Evolutionary conservation across 2,113 vertebrate genomes (phyloP).

Genomic region (Zapus hudsonius): DNA sequence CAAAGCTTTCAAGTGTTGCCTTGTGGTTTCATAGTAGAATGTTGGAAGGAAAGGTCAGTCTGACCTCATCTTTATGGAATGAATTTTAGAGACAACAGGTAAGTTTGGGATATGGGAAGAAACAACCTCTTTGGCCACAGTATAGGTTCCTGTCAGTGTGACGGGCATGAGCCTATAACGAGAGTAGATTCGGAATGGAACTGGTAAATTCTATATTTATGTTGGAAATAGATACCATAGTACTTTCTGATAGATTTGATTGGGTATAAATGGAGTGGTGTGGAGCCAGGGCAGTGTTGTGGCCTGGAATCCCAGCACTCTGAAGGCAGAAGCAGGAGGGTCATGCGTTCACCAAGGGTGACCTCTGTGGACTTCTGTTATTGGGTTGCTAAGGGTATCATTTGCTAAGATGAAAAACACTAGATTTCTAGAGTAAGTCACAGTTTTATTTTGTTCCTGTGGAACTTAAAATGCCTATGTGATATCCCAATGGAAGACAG

Average conservation of each 20-base stretch:
- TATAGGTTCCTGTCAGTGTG: not conserved
- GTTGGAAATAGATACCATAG: not conserved
- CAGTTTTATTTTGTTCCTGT: not conserved
- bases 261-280: not conserved
- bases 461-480: not conserved
- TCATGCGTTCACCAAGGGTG: not conserved
- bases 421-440: not conserved
- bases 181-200: not conserved
- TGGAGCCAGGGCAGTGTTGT: not conserved
- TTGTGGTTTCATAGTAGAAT: not conserved
- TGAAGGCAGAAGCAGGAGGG: not conserved
- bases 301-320: not conserved
- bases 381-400: not conserved
- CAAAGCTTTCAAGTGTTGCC: not conserved
- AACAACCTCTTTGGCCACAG: fast-evolving
- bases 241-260: not conserved
- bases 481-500: not conserved
- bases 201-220: not conserved
- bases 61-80: not conserved
- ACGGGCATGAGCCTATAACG: too few relatives aligned
- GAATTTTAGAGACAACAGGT: not conserved
- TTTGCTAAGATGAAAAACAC: slow-evolving; percentile 9
- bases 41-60: too few relatives aligned
- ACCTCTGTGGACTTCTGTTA: not conserved
- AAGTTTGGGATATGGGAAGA: not conserved